Conservation (phyloP, 2,797 vertebrate species). For the Sebastiscus albofasciatus region DNA sequence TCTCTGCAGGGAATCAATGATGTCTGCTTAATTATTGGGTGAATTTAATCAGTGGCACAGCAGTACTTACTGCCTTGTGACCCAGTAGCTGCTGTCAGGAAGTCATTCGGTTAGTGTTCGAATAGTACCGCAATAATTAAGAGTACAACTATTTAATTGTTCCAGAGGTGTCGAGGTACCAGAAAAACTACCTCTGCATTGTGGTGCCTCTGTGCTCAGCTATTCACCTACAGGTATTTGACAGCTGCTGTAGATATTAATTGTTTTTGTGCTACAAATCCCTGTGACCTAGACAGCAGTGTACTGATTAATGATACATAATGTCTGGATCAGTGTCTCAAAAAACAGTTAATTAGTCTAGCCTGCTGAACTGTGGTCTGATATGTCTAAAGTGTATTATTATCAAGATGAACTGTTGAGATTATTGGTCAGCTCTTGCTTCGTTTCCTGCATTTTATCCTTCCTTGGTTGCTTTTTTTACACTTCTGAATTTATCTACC, state of each 20-base stretch:
- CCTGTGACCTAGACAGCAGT: slow-evolving; percentile 21
- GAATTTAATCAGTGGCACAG: slow-evolving; percentile 84
- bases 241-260: not conserved
- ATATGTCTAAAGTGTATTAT: slow-evolving; percentile 4
- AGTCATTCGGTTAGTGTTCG: slow-evolving; percentile 71
- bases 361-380: not conserved
- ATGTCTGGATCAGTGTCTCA: slow-evolving; percentile 18
- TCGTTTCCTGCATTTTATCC: not conserved
- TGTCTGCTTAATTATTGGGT: slow-evolving; percentile 87
- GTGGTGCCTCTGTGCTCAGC: not conserved
- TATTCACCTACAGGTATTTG: slow-evolving; percentile 15
- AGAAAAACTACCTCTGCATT: slow-evolving; percentile 30
- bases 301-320: slow-evolving; percentile 30
- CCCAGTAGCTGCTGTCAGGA: slow-evolving; percentile 79
- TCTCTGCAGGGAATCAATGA: slow-evolving; percentile 84
- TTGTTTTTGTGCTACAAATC: slow-evolving; percentile 23
- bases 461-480: not conserved
- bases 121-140: slow-evolving; percentile 70
- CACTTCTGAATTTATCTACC: not conserved
- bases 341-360: slow-evolving; percentile 38
- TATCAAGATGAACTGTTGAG: not conserved
- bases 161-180: slow-evolving; percentile 40
- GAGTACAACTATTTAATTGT: slow-evolving; percentile 62
- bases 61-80: slow-evolving; percentile 82
- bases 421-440: not conserved